Percentiles rank a stretch among this genome's conserved stretches.
phyloP scores from a whole-genome alignment of 1,140 invertebrate species.

The Micrasema longulum region DNA sequence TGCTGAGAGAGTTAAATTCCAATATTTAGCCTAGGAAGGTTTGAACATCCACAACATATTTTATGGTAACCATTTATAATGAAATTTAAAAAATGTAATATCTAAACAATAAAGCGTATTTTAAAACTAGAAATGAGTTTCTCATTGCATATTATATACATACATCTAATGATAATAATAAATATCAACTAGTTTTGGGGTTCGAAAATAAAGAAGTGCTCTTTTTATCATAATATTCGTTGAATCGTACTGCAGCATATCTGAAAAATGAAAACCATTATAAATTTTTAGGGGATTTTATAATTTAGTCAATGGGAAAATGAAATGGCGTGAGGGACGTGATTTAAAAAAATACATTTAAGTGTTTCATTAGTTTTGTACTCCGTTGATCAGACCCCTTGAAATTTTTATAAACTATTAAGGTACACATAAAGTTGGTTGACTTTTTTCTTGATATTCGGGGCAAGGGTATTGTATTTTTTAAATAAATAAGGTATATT shows the following conservation, averaged over 20 bases:
- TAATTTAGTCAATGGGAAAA: no score
- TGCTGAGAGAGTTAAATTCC: no score
- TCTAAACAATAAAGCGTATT: no score
- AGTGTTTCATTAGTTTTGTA: background rate
- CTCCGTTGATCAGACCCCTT: background rate
- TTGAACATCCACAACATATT: no score
- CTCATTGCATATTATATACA: no score
- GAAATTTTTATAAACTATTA: background rate
- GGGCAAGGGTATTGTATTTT: no score
- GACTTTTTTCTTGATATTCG: background rate
- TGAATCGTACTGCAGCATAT: conserved; percentile 75
- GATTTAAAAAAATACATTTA: background rate
- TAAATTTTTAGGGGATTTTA: no score
- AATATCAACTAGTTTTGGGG: conserved; percentile 42
- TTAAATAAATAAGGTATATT: no score
- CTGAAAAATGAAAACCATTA: conserved; percentile 62
- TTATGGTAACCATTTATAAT: no score
- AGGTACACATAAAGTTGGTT: background rate
- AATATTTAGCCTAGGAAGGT: no score
- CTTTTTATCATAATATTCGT: conserved; percentile 73
- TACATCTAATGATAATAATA: background rate
- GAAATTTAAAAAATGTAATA: no score
- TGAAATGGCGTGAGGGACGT: conserved; percentile 2
- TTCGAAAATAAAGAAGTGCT: conserved; percentile 37
- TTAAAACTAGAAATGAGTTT: no score